Evolutionary conservation across 2,797 vertebrate species (phyloP).

Genomic region (Limosa lapponica): DNA sequence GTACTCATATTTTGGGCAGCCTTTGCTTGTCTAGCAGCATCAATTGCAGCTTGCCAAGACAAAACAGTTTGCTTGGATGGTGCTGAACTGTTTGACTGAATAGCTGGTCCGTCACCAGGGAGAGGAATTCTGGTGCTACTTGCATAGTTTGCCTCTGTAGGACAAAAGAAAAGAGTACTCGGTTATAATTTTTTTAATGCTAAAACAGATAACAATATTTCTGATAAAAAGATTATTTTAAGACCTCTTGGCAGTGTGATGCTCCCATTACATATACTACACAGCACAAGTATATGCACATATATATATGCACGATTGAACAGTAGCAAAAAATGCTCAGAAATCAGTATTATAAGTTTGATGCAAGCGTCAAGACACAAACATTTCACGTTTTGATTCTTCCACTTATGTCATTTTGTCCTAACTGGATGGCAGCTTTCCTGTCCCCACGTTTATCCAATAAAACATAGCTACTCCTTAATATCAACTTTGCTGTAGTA

Average conservation of each 20-base stretch:
- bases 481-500: neutral
- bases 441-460: neutral
- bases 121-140: constrained; percentile 90
- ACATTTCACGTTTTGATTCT: neutral
- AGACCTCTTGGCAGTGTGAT: neutral
- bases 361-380: neutral
- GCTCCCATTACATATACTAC: neutral
- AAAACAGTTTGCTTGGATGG: constrained; percentile 86
- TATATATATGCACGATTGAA: neutral
- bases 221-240: neutral
- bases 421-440: neutral
- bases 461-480: neutral
- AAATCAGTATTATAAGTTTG: neutral
- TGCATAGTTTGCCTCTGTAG: constrained; percentile 95
- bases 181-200: neutral
- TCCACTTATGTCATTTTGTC: neutral
- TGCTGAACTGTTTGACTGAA: constrained; percentile 87
- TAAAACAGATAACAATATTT: neutral
- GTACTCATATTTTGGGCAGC: constrained; percentile 96
- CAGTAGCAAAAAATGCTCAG: neutral
- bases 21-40: constrained; percentile 95
- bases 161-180: constrained; percentile 17
- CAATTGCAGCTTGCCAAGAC: constrained; percentile 94
- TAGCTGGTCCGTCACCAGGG: constrained; percentile 92
- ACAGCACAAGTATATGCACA: neutral